Base-by-base conservation (phyloP, 2,797 vertebrate species). In the Leptoclinus maculatus region DNA sequence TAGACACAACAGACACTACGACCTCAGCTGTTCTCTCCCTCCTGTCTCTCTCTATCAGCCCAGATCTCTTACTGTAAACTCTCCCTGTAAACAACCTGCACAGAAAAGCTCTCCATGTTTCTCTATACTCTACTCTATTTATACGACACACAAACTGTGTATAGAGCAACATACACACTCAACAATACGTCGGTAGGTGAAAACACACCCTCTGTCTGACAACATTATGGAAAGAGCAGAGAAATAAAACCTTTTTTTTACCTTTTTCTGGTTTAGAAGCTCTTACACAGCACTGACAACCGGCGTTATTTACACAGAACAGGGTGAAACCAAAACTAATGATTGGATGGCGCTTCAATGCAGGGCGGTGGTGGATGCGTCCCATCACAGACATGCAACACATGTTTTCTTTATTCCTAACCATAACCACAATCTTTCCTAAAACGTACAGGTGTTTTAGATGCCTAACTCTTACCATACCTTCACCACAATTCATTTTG, bases 1-100 rank as follows among this genome's bases (percentile, higher is more conserved):
- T 76, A 87, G 83, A 86, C 80, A 86, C 66, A 86, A 82, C 79
- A 86, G 53, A 79, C 76, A 85, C 66, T 75, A 67, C 82, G 76
- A 58, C 69, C 53, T 85, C 76, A 88, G 79, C 80, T 85, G 83
- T 76, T 80, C 73, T 58, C 53, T 56, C 43, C 68, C 68, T 43
- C 53, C 49, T 29, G 36, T 43, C 34, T 49, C 34, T 47, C 39
- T 64, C 64, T 78, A 66, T 82, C 66, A 66, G 64, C 32, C 66
- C 10, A 13, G 59, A 80, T 77, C 71, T 78, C 68, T 78, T 56
- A 68, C 83, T 79, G 77, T 82, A 82, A 84, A 82, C 74, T 70
- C 23, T 47, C 74, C 69, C 12, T 68, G 84, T 82, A 74, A 89
- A 80, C 79, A 78, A 34, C 39, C 66, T 64, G 54, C 56, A 70